Conservation (phyloP, 1,140 invertebrate genomes). For the Hetaerina americana region DNA sequence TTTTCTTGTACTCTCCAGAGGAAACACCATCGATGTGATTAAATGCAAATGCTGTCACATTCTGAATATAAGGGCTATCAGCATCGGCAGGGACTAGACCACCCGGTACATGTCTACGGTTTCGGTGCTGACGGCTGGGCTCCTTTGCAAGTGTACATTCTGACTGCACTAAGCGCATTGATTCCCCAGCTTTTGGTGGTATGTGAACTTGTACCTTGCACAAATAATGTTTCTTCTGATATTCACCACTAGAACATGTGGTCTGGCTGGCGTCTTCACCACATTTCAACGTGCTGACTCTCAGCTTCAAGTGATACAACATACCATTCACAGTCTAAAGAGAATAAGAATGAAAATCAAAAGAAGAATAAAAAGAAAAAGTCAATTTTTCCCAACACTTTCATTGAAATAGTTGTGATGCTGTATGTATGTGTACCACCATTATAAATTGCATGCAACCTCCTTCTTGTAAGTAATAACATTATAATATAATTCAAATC, state of each 20-base stretch:
- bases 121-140: not conserved
- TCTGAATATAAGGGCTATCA: not conserved
- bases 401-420: too few relatives aligned
- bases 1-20: not conserved
- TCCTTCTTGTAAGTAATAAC: too few relatives aligned
- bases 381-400: too few relatives aligned
- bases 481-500: too few relatives aligned
- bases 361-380: too few relatives aligned
- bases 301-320: not conserved
- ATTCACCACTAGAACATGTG: not conserved
- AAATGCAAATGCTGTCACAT: not conserved
- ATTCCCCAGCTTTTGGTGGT: not conserved
- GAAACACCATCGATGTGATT: not conserved
- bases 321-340: not conserved
- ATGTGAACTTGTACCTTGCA: not conserved
- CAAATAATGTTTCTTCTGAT: not conserved
- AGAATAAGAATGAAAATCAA: too few relatives aligned
- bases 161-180: not conserved
- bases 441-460: too few relatives aligned
- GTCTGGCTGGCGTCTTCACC: not conserved
- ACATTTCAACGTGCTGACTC: not conserved
- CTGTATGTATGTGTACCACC: too few relatives aligned
- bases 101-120: not conserved
- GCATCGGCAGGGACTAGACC: not conserved
- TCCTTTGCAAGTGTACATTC: not conserved